Base-by-base conservation (phyloP, 2,888 invertebrate genomes). In the Tricholauxania praeusta region DNA sequence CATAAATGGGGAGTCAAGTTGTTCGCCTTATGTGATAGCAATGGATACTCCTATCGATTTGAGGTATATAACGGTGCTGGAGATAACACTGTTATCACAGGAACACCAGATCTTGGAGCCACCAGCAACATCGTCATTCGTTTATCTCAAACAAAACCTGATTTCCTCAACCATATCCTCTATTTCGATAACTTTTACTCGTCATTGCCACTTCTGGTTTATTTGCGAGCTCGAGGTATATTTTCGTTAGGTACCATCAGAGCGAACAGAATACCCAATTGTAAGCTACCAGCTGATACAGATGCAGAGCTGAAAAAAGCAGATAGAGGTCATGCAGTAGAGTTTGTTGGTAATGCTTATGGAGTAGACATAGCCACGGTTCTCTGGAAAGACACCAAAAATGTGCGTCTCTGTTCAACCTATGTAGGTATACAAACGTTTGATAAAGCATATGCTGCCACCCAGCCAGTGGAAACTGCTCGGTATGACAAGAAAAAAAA, bases 371-470 rank as follows among this genome's bases (percentile, higher is more conserved):
- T 75, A 15, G 67, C 71, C 5, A 76, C 71, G n/a, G 74, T 77
- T 14, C 57, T 72, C n/a, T 84, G 84, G 83, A 84, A 84, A 77
- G 85, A 84, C 73, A 84, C 82, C 73, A 84, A 83, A 75, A 80
- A 78, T 72, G 83, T 85, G 62, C 80, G 76, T 69, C 77, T 84
- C 71, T 76, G 82, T 74, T 83, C 84, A 74, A 81, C 83, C 62
- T 84, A 82, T 72, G 82, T 82, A 75, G 83, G 82, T 69, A 80
- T 80, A 76, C 78, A 82, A 47, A 65, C 75, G 12, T 76, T 75
- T 28, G 17, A 12, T 32, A 59, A 22, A 48, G 64, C 75, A 47
- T 71, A 72, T 59, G 63, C 64, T 15, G 53, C 57, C n/a, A 32
- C 39, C 17, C 72, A 70, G 51, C 55, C 65, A 32, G 19, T 63